phyloP scores from a whole-genome alignment of 2,113 vertebrate species.

The Sigmodon hispidus region DNA sequence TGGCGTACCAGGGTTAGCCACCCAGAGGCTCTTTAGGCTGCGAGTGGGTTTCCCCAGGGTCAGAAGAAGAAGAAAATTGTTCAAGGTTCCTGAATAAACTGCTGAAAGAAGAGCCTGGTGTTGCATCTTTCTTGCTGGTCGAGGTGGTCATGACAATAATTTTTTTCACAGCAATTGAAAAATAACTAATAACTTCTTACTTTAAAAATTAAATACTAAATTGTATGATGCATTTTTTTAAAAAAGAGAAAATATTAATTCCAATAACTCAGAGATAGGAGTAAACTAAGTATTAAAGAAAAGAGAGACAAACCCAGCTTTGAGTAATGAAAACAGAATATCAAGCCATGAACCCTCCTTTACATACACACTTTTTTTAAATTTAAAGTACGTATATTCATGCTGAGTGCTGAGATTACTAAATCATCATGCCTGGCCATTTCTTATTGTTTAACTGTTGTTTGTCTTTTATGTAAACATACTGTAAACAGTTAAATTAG shows the following conservation, averaged over 20 bases:
- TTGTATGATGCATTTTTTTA: neutral
- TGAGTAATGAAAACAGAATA: neutral
- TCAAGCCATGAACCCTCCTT: neutral
- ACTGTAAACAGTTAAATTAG: neutral
- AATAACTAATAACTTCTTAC: neutral
- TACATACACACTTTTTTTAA: neutral
- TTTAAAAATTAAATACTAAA: slow-evolving; percentile 15
- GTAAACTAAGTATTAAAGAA: neutral
- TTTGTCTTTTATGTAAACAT: neutral
- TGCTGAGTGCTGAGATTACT: neutral
- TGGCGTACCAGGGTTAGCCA: no score
- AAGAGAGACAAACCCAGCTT: neutral
- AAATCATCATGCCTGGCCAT: no score
- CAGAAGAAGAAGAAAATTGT: no score
- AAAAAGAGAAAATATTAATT: no score
- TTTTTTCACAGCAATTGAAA: neutral
- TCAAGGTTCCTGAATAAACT: no score
- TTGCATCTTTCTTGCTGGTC: no score
- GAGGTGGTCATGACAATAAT: no score
- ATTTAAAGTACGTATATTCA: neutral
- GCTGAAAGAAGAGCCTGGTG: no score
- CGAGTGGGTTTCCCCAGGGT: no score
- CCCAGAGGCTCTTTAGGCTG: no score
- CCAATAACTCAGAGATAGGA: neutral
- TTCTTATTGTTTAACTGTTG: neutral